phyloP scores from a whole-genome alignment of 2,113 vertebrate species.

The Archocentrus centrarchus region DNA sequence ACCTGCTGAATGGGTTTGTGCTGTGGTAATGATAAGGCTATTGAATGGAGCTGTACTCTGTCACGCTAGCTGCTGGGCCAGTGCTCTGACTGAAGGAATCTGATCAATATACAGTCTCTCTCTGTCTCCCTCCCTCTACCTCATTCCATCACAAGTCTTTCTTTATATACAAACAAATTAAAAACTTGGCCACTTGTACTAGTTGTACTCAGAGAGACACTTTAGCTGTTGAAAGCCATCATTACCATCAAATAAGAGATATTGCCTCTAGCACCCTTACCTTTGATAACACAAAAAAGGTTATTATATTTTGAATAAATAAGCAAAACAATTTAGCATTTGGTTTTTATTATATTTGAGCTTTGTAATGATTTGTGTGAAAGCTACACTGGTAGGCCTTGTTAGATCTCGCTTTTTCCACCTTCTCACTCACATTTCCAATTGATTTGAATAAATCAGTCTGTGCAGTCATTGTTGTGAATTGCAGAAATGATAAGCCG shows the following conservation, averaged over 20 bases:
- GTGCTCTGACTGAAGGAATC: conserved; percentile 54
- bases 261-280: neutral
- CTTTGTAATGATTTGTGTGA: conserved; percentile 8
- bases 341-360: conserved; percentile 23
- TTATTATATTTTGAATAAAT: neutral
- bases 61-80: conserved; percentile 63
- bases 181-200: conserved; percentile 7
- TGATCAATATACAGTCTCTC: conserved; percentile 72
- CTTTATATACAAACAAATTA: conserved; percentile 19
- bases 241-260: neutral
- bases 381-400: neutral
- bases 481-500: neutral
- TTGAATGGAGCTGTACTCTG: conserved; percentile 75
- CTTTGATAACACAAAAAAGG: neutral
- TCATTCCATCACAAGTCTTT: conserved; percentile 2
- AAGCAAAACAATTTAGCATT: neutral
- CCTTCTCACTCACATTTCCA: neutral
- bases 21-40: conserved; percentile 76
- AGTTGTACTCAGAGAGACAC: conserved; percentile 1
- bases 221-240: neutral
- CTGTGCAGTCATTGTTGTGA: conserved; percentile 4
- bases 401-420: neutral
- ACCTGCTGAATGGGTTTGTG: conserved; percentile 70
- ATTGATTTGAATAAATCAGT: conserved; percentile 28
- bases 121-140: conserved; percentile 2